A percentile compares a stretch with the other conserved stretches of the same genome.
These are phyloP conservation scores for Thrips palmi DNA, from an alignment of 1,140 invertebrate species.

Conservation along the genomic window DNA sequence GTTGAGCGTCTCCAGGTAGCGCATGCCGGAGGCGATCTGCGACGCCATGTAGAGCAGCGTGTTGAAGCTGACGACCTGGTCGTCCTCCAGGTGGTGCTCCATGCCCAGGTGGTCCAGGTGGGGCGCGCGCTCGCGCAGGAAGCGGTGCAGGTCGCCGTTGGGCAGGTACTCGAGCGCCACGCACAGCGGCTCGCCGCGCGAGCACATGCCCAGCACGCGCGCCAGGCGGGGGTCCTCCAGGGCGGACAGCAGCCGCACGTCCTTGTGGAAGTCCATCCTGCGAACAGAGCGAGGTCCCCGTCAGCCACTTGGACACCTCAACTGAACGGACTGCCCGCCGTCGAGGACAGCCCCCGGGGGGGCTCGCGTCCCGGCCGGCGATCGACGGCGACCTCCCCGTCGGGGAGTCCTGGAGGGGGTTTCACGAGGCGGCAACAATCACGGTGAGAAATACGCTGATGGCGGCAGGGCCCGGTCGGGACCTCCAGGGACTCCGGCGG, in stretches of 20 bases:
- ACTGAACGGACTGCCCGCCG: too few relatives aligned
- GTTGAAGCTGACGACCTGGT: constrained; percentile 52
- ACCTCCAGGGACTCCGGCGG: too few relatives aligned
- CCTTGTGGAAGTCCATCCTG: constrained; percentile 76
- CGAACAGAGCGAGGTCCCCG: too few relatives aligned
- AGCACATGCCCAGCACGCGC: constrained; percentile 70
- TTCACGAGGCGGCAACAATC: too few relatives aligned
- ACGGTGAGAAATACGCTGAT: too few relatives aligned
- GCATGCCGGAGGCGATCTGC: constrained; percentile 76
- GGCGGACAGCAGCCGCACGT: constrained; percentile 70
- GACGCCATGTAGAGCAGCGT: constrained; percentile 63
- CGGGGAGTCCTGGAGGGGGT: too few relatives aligned
- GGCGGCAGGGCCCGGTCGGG: too few relatives aligned
- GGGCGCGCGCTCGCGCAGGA: constrained; percentile 38
- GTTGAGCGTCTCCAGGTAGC: constrained; percentile 59
- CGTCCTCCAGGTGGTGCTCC: constrained; percentile 12
- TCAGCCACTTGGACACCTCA: too few relatives aligned
- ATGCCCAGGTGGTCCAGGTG: background rate
- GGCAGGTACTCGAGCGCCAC: constrained; percentile 84
- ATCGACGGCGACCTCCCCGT: too few relatives aligned
- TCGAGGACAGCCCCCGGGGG: too few relatives aligned
- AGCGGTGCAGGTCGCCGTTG: constrained; percentile 77
- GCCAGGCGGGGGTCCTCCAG: constrained; percentile 75
- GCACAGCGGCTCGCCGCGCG: constrained; percentile 58
- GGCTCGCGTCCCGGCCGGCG: too few relatives aligned